Base-by-base conservation (phyloP, 1,140 invertebrate species). In the Rhyzopertha dominica region DNA sequence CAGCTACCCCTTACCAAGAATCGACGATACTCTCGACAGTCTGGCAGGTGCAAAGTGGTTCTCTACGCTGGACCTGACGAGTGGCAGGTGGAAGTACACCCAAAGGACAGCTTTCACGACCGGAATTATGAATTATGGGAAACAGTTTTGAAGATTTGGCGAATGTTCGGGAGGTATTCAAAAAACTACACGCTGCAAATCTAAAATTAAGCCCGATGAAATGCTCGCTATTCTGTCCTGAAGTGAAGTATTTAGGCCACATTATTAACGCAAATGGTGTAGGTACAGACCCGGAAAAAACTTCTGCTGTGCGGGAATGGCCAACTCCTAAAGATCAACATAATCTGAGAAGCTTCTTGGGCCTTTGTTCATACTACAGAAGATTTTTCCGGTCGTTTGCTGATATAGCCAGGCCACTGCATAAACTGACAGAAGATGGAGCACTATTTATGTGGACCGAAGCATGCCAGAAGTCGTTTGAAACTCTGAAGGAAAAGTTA, bases 1-100 rank as follows among this genome's bases (percentile, higher is more conserved):
- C 40, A 47, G 50, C 8, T 76, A 66, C 54, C 74, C 74, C 0
- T 40, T 77, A 12, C 72, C 73, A 0, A 41, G 61, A 4, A 72
- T 74, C 5, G 63, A 71, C 14, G 63, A 68, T 8, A 58, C 56
- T 8, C 44, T 76, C 1, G 40, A 40, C 30, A 48, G 35, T 1
- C 30, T 75, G 10, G 35, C 48, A 1, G 65, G 60, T 5, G 40
- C 52, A 1, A 57, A 54, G 13, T 65, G 53, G 17, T 72, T 74
- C 35, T 58, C 61, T 1, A 59, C 61, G 0, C 31, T 75, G 0
- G 70, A 76, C 53, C 30, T 74, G 4, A 50, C 41, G 0, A 49
- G 35, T 46, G 51, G 51, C 51, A 53, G 29, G 41, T 54, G 20
- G 39, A 48, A n/a, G 20, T 55, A 10, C 20, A 32, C 8, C 35